phyloP scores from a whole-genome alignment of 2,888 invertebrate genomes.

The Pedicia rivosa region DNA sequence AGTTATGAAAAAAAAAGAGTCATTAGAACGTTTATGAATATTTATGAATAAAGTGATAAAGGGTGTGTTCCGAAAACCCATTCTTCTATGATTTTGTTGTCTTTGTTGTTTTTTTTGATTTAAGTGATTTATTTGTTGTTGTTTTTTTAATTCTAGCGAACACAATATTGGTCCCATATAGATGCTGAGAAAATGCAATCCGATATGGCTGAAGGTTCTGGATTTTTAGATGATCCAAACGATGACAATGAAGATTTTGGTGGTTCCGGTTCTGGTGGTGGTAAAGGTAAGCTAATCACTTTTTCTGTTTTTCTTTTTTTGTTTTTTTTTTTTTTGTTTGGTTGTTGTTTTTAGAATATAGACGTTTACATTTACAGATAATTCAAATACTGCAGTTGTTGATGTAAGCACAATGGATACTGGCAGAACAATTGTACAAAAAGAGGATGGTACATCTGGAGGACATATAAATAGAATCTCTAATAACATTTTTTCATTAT shows the following conservation, averaged over 20 bases:
- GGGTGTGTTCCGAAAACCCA: too few relatives aligned
- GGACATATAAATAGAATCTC: too few relatives aligned
- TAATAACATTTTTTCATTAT: too few relatives aligned
- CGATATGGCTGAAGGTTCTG: slow-evolving; percentile 31
- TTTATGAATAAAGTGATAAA: too few relatives aligned
- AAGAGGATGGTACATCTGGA: too few relatives aligned
- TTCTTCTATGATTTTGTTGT: too few relatives aligned
- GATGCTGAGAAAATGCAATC: slow-evolving; percentile 20
- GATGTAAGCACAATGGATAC: background rate
- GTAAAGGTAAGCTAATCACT: slow-evolving; percentile 10
- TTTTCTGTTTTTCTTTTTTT: slow-evolving; percentile 3
- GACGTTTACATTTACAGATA: too few relatives aligned
- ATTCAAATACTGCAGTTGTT: background rate
- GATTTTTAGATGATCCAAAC: slow-evolving; percentile 14
- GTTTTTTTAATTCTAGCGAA: background rate
- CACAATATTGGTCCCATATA: background rate
- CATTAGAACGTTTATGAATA: too few relatives aligned
- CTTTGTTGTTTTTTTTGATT: background rate
- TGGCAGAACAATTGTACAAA: too few relatives aligned
- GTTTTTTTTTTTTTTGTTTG: slow-evolving; percentile 1
- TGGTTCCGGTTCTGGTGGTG: slow-evolving; percentile 26
- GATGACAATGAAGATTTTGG: slow-evolving; percentile 27
- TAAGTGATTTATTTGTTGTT: background rate
- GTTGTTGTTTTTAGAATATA: slow-evolving; percentile 1
- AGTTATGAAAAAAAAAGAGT: too few relatives aligned